Evolutionary conservation across 2,113 vertebrate genomes (phyloP).

Genomic region (Pelobates fuscus): DNA sequence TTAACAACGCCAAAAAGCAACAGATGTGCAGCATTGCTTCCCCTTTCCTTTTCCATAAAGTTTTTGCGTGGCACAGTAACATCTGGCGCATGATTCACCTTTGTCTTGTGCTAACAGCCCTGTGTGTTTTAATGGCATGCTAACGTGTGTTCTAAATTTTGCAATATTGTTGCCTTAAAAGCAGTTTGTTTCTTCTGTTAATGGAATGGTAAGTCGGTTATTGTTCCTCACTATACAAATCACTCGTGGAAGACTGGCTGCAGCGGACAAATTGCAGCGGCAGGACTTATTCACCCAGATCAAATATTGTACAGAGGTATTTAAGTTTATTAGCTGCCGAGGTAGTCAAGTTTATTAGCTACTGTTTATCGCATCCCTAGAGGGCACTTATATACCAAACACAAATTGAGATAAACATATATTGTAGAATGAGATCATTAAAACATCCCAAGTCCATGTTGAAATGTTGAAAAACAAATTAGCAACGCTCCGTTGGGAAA

Average conservation of each 20-base stretch:
- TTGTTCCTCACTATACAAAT: slow-evolving; percentile 6
- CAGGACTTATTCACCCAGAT: neutral
- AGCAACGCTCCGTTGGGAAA: slow-evolving; percentile 26
- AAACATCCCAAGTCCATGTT: slow-evolving; percentile 31
- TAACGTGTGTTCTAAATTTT: slow-evolving; percentile 14
- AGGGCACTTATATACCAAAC: slow-evolving; percentile 11
- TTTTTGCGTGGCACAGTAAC: neutral
- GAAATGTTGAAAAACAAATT: slow-evolving; percentile 45
- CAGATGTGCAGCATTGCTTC: slow-evolving; percentile 7
- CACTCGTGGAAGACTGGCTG: neutral
- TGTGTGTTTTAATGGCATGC: slow-evolving; percentile 30
- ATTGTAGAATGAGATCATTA: slow-evolving; percentile 28
- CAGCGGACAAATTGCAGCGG: slow-evolving; percentile 1
- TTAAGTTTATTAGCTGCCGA: slow-evolving; percentile 10
- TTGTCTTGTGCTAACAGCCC: slow-evolving; percentile 42
- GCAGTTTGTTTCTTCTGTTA: slow-evolving; percentile 16
- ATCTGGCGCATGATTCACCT: slow-evolving; percentile 37
- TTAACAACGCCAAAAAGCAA: neutral
- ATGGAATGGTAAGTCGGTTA: slow-evolving; percentile 39
- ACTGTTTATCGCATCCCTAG: slow-evolving; percentile 9
- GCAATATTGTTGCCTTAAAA: slow-evolving; percentile 18
- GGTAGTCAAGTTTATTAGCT: slow-evolving; percentile 23
- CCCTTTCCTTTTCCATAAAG: neutral
- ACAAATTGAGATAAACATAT: slow-evolving; percentile 31
- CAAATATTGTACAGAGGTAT: neutral